Conservation (phyloP, 2,797 vertebrate species). For the Sebastes steindachneri region DNA sequence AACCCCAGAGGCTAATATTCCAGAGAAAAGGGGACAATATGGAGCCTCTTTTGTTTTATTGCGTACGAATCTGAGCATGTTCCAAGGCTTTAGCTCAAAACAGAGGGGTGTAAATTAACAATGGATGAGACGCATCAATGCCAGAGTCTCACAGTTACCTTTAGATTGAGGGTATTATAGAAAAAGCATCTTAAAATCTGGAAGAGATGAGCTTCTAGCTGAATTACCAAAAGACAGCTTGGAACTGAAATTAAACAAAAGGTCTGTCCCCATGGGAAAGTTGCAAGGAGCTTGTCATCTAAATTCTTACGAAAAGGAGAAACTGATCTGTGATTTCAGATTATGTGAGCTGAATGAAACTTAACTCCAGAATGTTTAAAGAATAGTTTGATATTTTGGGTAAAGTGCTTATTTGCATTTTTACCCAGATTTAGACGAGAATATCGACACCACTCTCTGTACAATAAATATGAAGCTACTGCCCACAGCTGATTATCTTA, state of each 20-base stretch:
- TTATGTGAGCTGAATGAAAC: not conserved
- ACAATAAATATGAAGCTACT: too few species aligned
- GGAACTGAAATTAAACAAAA: not conserved
- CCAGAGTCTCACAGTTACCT: constrained; percentile 4
- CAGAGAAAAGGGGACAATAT: constrained; percentile 12
- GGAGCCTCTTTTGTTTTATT: constrained; percentile 17
- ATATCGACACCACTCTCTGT: not conserved
- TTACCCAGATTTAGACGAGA: not conserved
- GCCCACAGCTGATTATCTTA: not conserved
- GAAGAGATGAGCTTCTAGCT: not conserved
- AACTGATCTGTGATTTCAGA: not conserved
- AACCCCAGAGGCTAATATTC: constrained; percentile 17
- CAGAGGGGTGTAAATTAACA: constrained; percentile 3
- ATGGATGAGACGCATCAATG: not conserved
- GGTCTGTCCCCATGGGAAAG: not conserved
- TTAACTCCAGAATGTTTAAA: not conserved
- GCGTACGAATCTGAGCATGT: constrained; percentile 18
- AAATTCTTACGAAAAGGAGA: not conserved
- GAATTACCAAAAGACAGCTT: not conserved
- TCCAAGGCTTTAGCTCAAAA: constrained; percentile 6
- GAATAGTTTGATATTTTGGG: not conserved
- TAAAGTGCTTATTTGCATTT: not conserved
- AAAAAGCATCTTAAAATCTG: not conserved
- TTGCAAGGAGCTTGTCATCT: not conserved
- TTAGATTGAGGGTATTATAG: not conserved